Conservation (phyloP, 2,888 invertebrate species). For the Drosophila infuscata region DNA sequence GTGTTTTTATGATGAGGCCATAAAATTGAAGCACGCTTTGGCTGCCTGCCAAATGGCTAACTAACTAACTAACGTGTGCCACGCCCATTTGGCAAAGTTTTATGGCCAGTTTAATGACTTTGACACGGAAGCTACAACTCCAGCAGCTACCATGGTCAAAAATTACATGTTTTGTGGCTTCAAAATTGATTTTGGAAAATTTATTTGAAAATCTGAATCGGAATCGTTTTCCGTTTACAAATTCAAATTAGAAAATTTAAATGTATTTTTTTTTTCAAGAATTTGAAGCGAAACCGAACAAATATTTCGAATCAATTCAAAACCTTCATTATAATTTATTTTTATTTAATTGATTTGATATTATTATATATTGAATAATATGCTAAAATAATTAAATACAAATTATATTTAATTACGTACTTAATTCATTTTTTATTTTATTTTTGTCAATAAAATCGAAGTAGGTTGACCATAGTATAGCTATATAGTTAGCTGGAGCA, state of each 20-base stretch:
- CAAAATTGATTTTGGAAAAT: not conserved
- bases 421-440: not conserved
- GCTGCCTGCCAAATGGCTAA: slow-evolving; percentile 8
- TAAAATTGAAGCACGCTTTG: slow-evolving; percentile 44
- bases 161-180: not conserved
- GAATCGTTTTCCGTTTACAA: not conserved
- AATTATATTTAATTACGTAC: not conserved
- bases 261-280: not conserved
- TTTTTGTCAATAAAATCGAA: not conserved
- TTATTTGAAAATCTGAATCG: not conserved
- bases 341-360: not conserved
- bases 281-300: not conserved
- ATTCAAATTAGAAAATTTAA: not conserved
- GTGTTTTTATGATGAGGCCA: slow-evolving; percentile 16
- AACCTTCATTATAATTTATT: too few relatives aligned
- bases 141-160: slow-evolving; percentile 3
- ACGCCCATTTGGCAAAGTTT: slow-evolving; percentile 45
- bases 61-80: slow-evolving; percentile 24
- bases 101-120: slow-evolving; percentile 33
- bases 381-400: not conserved
- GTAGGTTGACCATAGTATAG: not conserved
- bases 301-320: not conserved
- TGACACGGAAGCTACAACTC: slow-evolving; percentile 34
- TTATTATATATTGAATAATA: not conserved
- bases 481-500: not conserved